Evolutionary conservation across 2,113 vertebrate species (phyloP), one percentile per base, ranked within the genome.

Genomic region (Microcebus murinus): DNA sequence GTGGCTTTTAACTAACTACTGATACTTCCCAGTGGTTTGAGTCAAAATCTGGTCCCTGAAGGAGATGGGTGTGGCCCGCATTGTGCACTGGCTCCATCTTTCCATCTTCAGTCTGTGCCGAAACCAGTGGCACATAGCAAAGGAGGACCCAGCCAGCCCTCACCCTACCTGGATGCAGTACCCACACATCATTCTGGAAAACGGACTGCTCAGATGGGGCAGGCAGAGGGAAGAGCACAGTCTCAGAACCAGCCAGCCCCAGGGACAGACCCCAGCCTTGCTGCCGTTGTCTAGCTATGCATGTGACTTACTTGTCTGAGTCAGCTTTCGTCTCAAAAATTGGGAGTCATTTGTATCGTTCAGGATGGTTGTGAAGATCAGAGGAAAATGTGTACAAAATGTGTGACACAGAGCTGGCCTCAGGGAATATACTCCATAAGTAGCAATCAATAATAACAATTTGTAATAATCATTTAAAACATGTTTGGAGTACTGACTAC

Each of bases 131-230:
- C 15, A 10, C 4, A 18, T 1, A 2, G 20, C 68, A 67, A 27
- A 25, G 52, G 31, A 61, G 21, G 12, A 36, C 27, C 34, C 0
- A 0, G 7, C 34, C 34, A n/a, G 48, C 15, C 42, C 8, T 8
- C 0, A 0, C 2, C 15, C 14, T 57, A 1, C n/a, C 67, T 84
- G n/a, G 39, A 36, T 3, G 9, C 9, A 1, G 10, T 29, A 34
- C 12, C 27, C 27, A 20, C 29, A 63, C 34, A 36, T 14, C 34
- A 36, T 14, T 34, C 36, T 45, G 25, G 15, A 50, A 36, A 34
- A 81, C n/a, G 18, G 9, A 31, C 55, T 84, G 21, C 76, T 68
- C 21, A 36, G 18, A 79, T 29, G 4, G 73, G 36, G 39, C 31
- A 0, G 42, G 48, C 21, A 15, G 57, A 21, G 65, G 48, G 39